A percentile compares a stretch with the other conserved stretches of the same genome.
These are phyloP conservation scores for Oryzias sinensis DNA, from an alignment of 2,797 vertebrate species.

Conservation along the genomic window DNA sequence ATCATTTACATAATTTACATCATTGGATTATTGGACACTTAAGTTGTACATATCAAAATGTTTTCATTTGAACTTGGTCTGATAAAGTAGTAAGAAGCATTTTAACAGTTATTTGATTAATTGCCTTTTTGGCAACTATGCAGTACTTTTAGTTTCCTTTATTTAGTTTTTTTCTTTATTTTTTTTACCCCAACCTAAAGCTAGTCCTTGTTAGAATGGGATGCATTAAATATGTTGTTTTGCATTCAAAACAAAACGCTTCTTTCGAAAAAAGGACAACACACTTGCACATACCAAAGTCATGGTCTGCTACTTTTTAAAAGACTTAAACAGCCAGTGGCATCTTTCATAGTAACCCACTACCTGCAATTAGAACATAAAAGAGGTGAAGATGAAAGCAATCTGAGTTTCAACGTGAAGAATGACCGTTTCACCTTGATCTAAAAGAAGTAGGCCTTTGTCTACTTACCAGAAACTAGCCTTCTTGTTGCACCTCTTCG, in stretches of 20 bases:
- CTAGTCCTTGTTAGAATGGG: not conserved
- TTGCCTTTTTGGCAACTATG: too few relatives aligned
- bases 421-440: slow-evolving; percentile 29
- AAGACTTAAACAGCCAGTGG: slow-evolving; percentile 26
- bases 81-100: too few relatives aligned
- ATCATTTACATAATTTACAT: too few relatives aligned
- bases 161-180: not conserved
- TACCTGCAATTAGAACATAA: slow-evolving; percentile 45
- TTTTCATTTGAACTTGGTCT: too few relatives aligned
- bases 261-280: slow-evolving; percentile 29
- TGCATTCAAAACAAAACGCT: slow-evolving; percentile 12
- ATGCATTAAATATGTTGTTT: slow-evolving; percentile 34
- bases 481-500: slow-evolving; percentile 20
- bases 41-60: too few relatives aligned
- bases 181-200: slow-evolving; percentile 6
- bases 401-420: slow-evolving; percentile 25
- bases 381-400: slow-evolving; percentile 27
- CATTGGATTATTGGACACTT: too few relatives aligned
- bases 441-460: slow-evolving; percentile 50
- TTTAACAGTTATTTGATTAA: too few relatives aligned
- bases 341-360: slow-evolving; percentile 36
- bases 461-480: slow-evolving; percentile 21
- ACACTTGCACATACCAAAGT: slow-evolving; percentile 35
- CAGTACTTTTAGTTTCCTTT: not conserved
- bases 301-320: slow-evolving; percentile 29